Evolutionary conservation across 2,113 vertebrate species (phyloP).

Genomic region (Pollachius pollachius): DNA sequence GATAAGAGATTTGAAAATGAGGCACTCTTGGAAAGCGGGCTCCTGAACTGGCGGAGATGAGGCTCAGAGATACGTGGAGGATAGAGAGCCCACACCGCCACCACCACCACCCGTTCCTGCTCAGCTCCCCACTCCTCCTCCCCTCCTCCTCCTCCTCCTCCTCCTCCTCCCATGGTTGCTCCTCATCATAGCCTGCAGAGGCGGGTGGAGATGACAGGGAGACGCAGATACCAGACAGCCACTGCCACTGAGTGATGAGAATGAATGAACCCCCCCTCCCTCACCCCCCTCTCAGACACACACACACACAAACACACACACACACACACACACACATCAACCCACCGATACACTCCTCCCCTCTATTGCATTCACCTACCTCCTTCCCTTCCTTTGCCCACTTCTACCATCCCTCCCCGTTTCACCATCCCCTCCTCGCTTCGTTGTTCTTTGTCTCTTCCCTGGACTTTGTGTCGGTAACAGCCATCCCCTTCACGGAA

Average conservation of each 20-base stretch:
- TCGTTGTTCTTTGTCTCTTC: neutral
- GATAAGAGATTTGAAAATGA: conserved; percentile 78
- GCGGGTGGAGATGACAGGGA: conserved; percentile 50
- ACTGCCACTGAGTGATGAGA: conserved; percentile 56
- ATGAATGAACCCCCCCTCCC: conserved; percentile 36
- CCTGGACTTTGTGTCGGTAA: neutral
- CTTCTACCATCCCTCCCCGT: conserved; percentile 5
- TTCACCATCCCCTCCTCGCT: conserved; percentile 4
- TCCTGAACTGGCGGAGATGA: conserved; percentile 69
- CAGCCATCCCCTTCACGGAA: too few relatives aligned
- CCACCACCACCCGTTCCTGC: conserved; percentile 20
- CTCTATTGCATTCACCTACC: conserved; percentile 10
- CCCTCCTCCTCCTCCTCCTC: conserved; percentile 14
- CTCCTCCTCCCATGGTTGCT: conserved; percentile 17
- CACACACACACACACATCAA: conserved; percentile 6
- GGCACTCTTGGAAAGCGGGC: conserved; percentile 74
- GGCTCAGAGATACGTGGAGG: conserved; percentile 62
- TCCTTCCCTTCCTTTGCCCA: conserved; percentile 11
- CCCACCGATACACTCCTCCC: conserved; percentile 8
- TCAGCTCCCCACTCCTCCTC: conserved; percentile 34
- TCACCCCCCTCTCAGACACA: neutral
- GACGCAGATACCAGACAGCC: conserved; percentile 61
- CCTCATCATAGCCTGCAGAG: conserved; percentile 38
- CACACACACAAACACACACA: neutral
- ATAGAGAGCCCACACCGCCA: conserved; percentile 4